A percentile compares a stretch with the other conserved stretches of the same genome.
Evolutionary conservation across 2,797 vertebrate genomes (phyloP).

Genomic region (Atherinosoma microstoma): DNA sequence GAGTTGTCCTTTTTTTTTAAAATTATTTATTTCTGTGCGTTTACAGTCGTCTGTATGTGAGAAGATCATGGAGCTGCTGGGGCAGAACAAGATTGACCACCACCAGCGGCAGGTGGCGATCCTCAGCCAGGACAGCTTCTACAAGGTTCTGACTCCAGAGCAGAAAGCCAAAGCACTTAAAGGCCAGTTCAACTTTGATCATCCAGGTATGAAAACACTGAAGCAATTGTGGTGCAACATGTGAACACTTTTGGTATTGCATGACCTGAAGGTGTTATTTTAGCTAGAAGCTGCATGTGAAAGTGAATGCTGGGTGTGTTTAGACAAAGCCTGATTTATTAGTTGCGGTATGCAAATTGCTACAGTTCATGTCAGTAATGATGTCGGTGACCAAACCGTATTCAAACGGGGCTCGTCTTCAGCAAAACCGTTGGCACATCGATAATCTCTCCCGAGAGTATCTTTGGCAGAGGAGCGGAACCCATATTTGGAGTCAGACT

Average conservation of each 20-base stretch:
- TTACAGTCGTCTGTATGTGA: slow-evolving; percentile 93
- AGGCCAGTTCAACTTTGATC: slow-evolving; percentile 99
- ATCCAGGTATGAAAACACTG: slow-evolving; percentile 87
- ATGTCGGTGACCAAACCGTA: no score
- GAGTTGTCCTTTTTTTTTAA: background rate
- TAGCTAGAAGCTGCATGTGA: no score
- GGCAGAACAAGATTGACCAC: slow-evolving; percentile 96
- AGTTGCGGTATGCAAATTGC: no score
- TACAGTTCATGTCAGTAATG: background rate
- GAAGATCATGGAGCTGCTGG: slow-evolving; percentile 97
- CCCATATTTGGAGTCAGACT: slow-evolving; percentile 65
- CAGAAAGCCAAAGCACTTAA: slow-evolving; percentile 95
- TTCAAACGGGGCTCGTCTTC: background rate
- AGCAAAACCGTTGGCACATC: background rate
- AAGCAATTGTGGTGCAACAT: background rate
- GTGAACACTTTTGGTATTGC: no score
- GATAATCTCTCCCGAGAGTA: background rate
- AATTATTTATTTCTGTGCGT: background rate
- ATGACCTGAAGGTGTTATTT: background rate
- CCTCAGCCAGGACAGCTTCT: slow-evolving; percentile 98
- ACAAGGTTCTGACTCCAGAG: slow-evolving; percentile 92
- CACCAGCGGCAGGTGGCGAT: slow-evolving; percentile 95
- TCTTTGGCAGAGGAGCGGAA: slow-evolving; percentile 35
- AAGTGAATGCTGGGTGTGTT: no score
- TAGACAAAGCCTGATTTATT: no score